Evolutionary conservation across 2,797 vertebrate species (phyloP).

Genomic region (Sebastes minor): DNA sequence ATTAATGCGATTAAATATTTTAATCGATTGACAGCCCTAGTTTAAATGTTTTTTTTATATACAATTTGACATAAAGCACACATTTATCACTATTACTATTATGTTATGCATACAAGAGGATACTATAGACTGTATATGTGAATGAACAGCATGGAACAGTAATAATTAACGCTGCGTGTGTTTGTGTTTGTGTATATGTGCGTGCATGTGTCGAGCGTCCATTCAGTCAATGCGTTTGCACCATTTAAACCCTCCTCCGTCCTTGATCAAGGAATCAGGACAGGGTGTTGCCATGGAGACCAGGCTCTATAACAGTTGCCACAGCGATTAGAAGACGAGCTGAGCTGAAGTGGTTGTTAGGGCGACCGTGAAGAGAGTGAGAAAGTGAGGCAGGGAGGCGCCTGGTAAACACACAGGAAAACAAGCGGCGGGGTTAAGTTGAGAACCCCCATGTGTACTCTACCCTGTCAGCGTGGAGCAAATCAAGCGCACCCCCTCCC

Average conservation of each 20-base stretch:
- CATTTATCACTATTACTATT: background rate
- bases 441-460: slow-evolving; percentile 6
- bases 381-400: slow-evolving; percentile 39
- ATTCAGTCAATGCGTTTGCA: slow-evolving; percentile 52
- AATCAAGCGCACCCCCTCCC: background rate
- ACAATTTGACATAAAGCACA: background rate
- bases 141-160: background rate
- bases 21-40: too few species aligned
- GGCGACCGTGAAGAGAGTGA: slow-evolving; percentile 61
- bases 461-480: slow-evolving; percentile 31
- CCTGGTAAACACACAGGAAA: slow-evolving; percentile 51
- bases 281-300: slow-evolving; percentile 82
- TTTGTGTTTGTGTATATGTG: background rate
- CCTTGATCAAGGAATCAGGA: slow-evolving; percentile 82
- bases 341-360: slow-evolving; percentile 80
- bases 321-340: slow-evolving; percentile 75
- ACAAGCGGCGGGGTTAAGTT: slow-evolving; percentile 49
- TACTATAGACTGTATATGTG: background rate
- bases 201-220: slow-evolving; percentile 37
- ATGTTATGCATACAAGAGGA: background rate
- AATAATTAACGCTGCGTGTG: background rate
- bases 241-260: slow-evolving; percentile 69
- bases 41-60: background rate
- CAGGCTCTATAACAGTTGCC: slow-evolving; percentile 81
- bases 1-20: too few species aligned